Conservation (phyloP, 2,797 vertebrate species). For the Sebastes umbrosus region DNA sequence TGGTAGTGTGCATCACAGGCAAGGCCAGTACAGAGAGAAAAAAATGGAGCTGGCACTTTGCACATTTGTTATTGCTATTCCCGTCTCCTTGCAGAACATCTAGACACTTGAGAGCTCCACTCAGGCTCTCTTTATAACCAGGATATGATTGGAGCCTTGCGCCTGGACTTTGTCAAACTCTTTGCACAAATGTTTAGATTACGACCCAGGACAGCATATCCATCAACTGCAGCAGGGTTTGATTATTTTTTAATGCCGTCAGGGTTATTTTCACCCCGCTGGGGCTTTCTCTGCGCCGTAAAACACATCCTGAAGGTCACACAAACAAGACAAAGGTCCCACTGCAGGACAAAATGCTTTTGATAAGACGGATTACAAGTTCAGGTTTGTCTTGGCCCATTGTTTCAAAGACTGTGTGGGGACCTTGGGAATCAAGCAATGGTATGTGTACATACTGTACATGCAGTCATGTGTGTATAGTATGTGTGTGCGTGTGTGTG, state of each 20-base stretch:
- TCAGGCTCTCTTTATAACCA: constrained; percentile 65
- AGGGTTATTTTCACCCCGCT: constrained; percentile 56
- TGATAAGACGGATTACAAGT: constrained; percentile 62
- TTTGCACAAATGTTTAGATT: constrained; percentile 76
- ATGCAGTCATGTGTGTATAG: background rate
- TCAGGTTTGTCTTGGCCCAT: constrained; percentile 39
- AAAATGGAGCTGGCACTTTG: constrained; percentile 41
- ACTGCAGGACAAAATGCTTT: constrained; percentile 47
- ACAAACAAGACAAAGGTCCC: constrained; percentile 62
- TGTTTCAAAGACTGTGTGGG: constrained; percentile 47
- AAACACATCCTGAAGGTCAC: constrained; percentile 65
- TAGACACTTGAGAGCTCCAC: constrained; percentile 41
- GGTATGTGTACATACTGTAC: constrained; percentile 5
- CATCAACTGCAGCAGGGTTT: constrained; percentile 49
- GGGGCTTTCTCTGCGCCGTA: constrained; percentile 28
- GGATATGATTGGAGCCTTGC: constrained; percentile 42
- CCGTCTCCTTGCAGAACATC: constrained; percentile 22
- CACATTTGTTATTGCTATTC: constrained; percentile 59
- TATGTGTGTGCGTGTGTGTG: background rate
- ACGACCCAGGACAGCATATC: constrained; percentile 52
- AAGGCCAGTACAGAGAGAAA: constrained; percentile 7
- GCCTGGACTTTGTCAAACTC: constrained; percentile 75
- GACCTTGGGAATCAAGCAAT: constrained; percentile 29
- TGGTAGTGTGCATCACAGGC: constrained; percentile 7
- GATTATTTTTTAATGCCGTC: constrained; percentile 54